Percentiles rank a stretch among this genome's conserved stretches.
phyloP scores from a whole-genome alignment of 2,888 invertebrate genomes.

The Gisinianus flammeolus region DNA sequence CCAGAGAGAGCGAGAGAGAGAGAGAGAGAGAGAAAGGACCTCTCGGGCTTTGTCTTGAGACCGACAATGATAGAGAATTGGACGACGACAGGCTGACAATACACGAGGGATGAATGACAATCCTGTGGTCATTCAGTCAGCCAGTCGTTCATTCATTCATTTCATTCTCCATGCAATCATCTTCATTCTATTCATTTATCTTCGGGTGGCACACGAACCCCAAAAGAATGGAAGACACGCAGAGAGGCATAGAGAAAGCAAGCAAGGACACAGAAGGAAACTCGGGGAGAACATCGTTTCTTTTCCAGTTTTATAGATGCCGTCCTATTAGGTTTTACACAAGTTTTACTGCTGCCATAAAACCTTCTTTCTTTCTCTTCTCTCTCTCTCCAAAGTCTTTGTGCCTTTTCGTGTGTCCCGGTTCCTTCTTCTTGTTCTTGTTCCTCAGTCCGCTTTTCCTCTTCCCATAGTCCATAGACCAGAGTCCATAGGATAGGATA shows the following conservation, averaged over 20 bases:
- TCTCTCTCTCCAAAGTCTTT: not conserved
- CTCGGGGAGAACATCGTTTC: not conserved
- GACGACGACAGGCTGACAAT: slow-evolving; percentile 22
- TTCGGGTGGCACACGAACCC: not conserved
- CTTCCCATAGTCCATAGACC: not conserved
- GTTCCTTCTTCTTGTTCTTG: not conserved
- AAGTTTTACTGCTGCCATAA: slow-evolving; percentile 13
- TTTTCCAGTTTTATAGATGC: slow-evolving; percentile 13
- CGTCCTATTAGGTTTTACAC: slow-evolving; percentile 19
- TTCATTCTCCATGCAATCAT: slow-evolving; percentile 14
- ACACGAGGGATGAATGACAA: slow-evolving; percentile 21
- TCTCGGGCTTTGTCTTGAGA: not conserved
- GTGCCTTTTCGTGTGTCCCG: not conserved
- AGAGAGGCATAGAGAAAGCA: not conserved
- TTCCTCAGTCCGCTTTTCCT: not conserved
- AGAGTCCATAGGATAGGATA: not conserved
- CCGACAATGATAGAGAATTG: not conserved
- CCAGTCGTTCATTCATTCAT: slow-evolving; percentile 3
- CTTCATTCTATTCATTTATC: slow-evolving; percentile 7
- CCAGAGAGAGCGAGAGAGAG: not conserved
- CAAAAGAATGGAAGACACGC: not conserved
- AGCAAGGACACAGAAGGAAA: not conserved
- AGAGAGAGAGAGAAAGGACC: not conserved
- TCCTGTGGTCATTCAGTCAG: slow-evolving; percentile 20
- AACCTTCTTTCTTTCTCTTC: not conserved